Evolutionary conservation across 2,888 invertebrate genomes (phyloP), one percentile per base, ranked within the genome.

Genomic region (Drosophila conformis): DNA sequence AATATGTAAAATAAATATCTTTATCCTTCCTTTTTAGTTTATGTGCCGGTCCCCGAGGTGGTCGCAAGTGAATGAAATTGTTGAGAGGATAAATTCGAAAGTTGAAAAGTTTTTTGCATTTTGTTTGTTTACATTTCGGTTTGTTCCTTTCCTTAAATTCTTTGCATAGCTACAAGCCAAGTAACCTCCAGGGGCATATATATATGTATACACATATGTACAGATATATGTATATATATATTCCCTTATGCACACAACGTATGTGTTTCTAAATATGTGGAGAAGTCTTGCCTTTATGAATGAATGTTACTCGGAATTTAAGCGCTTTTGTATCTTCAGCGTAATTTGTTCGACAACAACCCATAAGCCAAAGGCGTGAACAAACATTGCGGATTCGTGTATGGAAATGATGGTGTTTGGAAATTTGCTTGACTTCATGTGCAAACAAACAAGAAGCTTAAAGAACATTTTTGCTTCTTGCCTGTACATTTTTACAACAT

Each of bases 51-150:
- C 58, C 78, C 64, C 63, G 56, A 69, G 61, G 77, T 63, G 53
- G 51, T 27, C 52, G 40, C 70, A 71, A 89, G 57, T 69, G 73
- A 64, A 73, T 80, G 63, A 78, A 82, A 77, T 82, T 82, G 82
- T 76, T 84, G 76, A 69, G 78, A 69, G 78, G 76, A 87, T 87
- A 82, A 75, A 78, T 82, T 69, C 73, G 66, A 73, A 73, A 83
- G 80, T 87, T 87, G 73, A 75, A 75, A 78, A 76, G 77, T 71
- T 76, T 83, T 83, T 83, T 59, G 74, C 87, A 65, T 53, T 71
- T 81, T 71, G 73, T 73, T 78, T 90, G 74, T 71, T 79, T 84
- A 77, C 80, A 72, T 56, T 69, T 69, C 35, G 33, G 46, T 54
- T 57, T 57, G 7, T 69, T 52, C 65, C 15, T 35, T 53, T 57